Conservation (phyloP, 2,113 vertebrate species). For the Aegithalos caudatus region DNA sequence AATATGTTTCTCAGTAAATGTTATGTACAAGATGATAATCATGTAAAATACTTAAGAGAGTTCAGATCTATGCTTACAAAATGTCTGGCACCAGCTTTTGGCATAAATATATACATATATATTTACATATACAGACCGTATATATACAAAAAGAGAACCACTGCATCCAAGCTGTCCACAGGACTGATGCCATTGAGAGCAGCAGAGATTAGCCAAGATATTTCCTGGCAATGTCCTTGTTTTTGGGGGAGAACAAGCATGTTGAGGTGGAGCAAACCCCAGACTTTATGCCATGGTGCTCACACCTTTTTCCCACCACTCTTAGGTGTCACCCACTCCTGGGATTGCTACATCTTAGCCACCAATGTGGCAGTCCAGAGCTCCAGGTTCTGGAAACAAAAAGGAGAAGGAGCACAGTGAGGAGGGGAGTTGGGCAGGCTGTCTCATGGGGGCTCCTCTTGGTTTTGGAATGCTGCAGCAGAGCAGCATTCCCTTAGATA, state of each 20-base stretch:
- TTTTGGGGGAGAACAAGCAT: background rate
- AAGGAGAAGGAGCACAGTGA: accelerated
- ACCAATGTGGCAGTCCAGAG: background rate
- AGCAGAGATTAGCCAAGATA: background rate
- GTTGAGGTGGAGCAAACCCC: background rate
- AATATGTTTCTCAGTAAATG: background rate
- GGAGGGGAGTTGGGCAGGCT: background rate
- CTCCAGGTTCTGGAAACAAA: background rate
- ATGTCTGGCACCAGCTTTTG: background rate
- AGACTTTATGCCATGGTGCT: accelerated
- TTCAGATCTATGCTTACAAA: background rate
- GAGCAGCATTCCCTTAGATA: background rate
- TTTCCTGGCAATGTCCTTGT: background rate
- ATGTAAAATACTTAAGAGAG: background rate
- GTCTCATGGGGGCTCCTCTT: background rate
- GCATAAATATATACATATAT: background rate
- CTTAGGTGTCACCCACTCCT: accelerated
- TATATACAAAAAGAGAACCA: background rate
- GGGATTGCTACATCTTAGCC: background rate
- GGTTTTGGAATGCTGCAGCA: background rate
- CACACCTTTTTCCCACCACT: background rate
- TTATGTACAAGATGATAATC: background rate
- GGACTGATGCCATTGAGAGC: background rate
- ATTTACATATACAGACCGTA: background rate
- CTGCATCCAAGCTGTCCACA: background rate